phyloP scores from a whole-genome alignment of 2,888 invertebrate genomes.

The Euclidia mi region DNA sequence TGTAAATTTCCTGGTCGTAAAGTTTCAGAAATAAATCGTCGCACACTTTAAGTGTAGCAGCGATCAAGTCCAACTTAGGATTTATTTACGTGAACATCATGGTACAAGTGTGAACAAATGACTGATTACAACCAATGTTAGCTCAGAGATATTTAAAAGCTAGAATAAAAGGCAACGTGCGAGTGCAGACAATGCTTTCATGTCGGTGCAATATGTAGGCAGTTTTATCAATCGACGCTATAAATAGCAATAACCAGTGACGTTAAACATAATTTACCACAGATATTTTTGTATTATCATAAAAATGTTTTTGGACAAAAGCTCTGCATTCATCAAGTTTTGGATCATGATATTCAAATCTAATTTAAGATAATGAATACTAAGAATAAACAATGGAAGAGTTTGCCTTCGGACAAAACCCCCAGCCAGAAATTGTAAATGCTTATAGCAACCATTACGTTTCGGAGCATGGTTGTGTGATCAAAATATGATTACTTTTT shows the following conservation, averaged over 20 bases:
- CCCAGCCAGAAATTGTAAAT: slow-evolving; percentile 33
- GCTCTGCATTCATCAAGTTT: slow-evolving; percentile 13
- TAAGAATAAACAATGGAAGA: slow-evolving; percentile 29
- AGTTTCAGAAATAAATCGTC: slow-evolving; percentile 66
- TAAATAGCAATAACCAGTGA: not conserved
- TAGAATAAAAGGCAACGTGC: not conserved
- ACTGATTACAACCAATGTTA: not conserved
- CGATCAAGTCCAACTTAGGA: slow-evolving; percentile 54
- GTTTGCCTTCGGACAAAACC: slow-evolving; percentile 16
- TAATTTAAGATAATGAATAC: not conserved
- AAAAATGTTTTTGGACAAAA: no score
- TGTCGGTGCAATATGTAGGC: not conserved
- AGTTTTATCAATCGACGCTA: not conserved
- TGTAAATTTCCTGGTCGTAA: slow-evolving; percentile 57
- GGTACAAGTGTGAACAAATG: slow-evolving; percentile 26
- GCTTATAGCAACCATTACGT: slow-evolving; percentile 24
- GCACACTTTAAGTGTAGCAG: slow-evolving; percentile 58
- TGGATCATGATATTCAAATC: slow-evolving; percentile 21
- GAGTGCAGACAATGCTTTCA: slow-evolving; percentile 1
- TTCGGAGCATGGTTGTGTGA: slow-evolving; percentile 10
- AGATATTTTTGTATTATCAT: no score
- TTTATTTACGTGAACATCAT: slow-evolving; percentile 45
- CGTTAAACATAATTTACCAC: no score
- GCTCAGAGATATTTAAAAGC: not conserved
- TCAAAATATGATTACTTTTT: not conserved